phyloP scores from a whole-genome alignment of 1,140 invertebrate species.

The Trissolcus basalis region DNA sequence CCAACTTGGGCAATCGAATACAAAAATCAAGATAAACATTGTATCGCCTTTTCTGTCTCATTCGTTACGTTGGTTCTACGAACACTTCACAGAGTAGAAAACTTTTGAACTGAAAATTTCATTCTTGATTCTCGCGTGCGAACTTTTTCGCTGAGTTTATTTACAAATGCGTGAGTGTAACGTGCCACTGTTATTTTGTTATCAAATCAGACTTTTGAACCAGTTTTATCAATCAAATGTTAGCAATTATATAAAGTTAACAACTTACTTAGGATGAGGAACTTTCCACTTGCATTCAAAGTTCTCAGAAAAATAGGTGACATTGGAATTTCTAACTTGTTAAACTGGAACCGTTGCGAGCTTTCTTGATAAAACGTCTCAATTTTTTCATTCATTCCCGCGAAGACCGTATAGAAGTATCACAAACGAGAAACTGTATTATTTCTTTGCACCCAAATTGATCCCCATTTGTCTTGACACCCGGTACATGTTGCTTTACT shows the following conservation, averaged over 20 bases:
- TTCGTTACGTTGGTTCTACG: background rate
- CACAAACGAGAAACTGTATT: conserved; percentile 11
- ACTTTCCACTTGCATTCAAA: conserved; percentile 50
- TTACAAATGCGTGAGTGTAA: too few relatives aligned
- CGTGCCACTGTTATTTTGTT: too few relatives aligned
- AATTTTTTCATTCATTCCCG: conserved; percentile 25
- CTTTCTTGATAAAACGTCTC: conserved; percentile 38
- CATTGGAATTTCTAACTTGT: conserved; percentile 48
- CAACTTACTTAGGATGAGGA: conserved; percentile 54
- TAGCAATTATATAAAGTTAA: conserved; percentile 8
- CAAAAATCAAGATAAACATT: conserved; percentile 6
- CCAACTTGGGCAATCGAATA: conserved; percentile 49
- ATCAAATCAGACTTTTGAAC: too few relatives aligned
- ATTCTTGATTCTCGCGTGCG: too few relatives aligned
- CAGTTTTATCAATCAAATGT: too few relatives aligned
- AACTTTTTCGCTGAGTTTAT: too few relatives aligned
- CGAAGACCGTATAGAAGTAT: background rate
- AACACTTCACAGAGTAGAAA: too few relatives aligned
- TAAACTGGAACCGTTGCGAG: conserved; percentile 47
- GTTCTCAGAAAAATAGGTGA: conserved; percentile 52
- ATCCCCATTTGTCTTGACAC: too few relatives aligned
- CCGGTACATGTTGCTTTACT: too few relatives aligned
- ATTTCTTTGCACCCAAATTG: too few relatives aligned
- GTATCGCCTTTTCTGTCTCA: conserved; percentile 50
- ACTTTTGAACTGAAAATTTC: too few relatives aligned